Base-by-base conservation (phyloP, 2,888 invertebrate species). In the Drosophila anceps region DNA sequence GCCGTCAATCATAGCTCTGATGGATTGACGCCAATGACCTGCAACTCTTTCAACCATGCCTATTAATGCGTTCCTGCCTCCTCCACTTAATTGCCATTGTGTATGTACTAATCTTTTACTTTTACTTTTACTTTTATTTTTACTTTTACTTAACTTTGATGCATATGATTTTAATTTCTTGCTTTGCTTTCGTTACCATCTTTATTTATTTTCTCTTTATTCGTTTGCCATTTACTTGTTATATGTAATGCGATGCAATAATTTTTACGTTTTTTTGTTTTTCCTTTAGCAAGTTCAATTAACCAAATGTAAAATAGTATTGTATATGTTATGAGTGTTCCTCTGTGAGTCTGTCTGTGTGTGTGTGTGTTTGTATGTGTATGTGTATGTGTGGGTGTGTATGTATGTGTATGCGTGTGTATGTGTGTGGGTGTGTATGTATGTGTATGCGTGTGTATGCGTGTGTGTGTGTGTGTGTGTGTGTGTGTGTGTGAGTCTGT, bases 261-360 rank as follows among this genome's bases (percentile, higher is more conserved):
- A 69, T 54, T 18, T 24, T 0, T 29, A 9, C 29, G n/a, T 48
- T n/a, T 29, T 18, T n/a, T n/a, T 18, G 35, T n/a, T 29, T 48
- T n/a, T 29, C 78, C 4, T 31, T 53, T 53, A 83, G 71, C 78
- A 76, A 81, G 80, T 84, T 76, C 72, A 79, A 85, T 82, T 73
- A 88, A 81, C 79, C 85, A 85, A 79, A 76, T 73, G 76, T 85
- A 79, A 86, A 84, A 75, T 82, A 78, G 78, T 57, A 43, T 58
- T 74, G 59, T 67, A 66, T 66, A 20, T 70, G 62, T 63, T 37
- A 27, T 70, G 8, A 64, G 33, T 69, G 44, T 44, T 44, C 8
- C 44, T 1, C 20, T 37, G 24, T 62, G 33, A 66, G 39, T 61
- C 7, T 58, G 58, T 53, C 8, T 67, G 8, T 65, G 12, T 4